A percentile compares a stretch with the other conserved stretches of the same genome.
These are phyloP conservation scores for Willowsia nigromaculata DNA, from an alignment of 2,888 invertebrate species.

Conservation along the genomic window DNA sequence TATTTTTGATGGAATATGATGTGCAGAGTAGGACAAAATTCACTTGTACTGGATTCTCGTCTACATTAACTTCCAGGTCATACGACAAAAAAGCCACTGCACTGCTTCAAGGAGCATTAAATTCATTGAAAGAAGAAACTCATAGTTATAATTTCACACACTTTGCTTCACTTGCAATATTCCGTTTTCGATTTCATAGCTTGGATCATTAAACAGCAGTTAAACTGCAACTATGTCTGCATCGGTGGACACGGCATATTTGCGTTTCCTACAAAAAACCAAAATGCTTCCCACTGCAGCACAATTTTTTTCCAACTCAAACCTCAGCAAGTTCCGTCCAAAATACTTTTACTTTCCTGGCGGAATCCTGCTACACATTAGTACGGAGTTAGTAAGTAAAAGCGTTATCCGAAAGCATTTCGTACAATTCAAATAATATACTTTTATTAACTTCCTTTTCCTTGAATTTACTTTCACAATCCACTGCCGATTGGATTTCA, in stretches of 20 bases:
- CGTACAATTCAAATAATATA: no score
- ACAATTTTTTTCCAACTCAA: background rate
- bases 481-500: background rate
- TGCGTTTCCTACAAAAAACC: constrained; percentile 26
- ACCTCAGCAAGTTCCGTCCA: constrained; percentile 27
- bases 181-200: constrained; percentile 70
- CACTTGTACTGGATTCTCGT: constrained; percentile 10
- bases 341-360: constrained; percentile 47
- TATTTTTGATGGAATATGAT: background rate
- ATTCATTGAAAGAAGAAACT: no score
- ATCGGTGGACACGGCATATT: constrained; percentile 50
- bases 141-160: background rate
- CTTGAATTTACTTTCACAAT: constrained; percentile 16
- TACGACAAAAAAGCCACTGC: constrained; percentile 19
- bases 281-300: constrained; percentile 28
- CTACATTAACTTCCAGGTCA: constrained; percentile 56
- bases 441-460: constrained; percentile 66
- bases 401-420: no score
- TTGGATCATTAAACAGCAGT: constrained; percentile 75
- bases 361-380: no score
- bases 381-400: no score
- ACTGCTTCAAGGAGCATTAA: background rate
- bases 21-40: background rate
- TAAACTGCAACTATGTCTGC: constrained; percentile 61
- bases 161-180: constrained; percentile 50